Conservation (phyloP, 2,113 vertebrate species). For the Mirza zaza region DNA sequence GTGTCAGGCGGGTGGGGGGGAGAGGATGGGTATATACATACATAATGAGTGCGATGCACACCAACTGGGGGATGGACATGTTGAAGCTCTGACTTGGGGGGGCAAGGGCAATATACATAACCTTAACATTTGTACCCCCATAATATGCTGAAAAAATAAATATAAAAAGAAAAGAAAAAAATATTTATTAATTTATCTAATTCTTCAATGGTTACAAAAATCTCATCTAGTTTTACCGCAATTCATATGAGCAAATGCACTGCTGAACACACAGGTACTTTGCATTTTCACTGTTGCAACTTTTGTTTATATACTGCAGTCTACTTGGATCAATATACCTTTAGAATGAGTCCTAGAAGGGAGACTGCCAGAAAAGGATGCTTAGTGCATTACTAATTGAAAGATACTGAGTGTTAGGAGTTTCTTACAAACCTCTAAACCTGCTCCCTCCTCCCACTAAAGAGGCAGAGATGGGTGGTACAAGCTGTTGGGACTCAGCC, state of each 20-base stretch:
- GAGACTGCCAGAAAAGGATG: not conserved
- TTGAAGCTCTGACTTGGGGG: too few species aligned
- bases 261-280: not conserved
- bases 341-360: not conserved
- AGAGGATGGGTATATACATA: too few species aligned
- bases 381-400: not conserved
- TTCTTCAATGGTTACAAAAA: not conserved
- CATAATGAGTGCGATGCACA: too few species aligned
- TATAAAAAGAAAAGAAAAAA: too few species aligned
- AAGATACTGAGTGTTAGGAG: not conserved
- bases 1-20: too few species aligned
- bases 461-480: not conserved
- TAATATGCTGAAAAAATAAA: too few species aligned
- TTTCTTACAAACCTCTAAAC: not conserved
- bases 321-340: not conserved
- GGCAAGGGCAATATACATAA: too few species aligned
- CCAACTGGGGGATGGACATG: too few species aligned
- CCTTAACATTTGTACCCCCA: too few species aligned
- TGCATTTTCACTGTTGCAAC: not conserved
- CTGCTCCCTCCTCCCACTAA: not conserved
- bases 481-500: not conserved
- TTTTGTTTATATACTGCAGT: not conserved
- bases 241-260: not conserved
- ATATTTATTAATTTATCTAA: not conserved
- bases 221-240: not conserved